Evolutionary conservation across 2,113 vertebrate genomes (phyloP).

Genomic region (Narcine bancroftii): DNA sequence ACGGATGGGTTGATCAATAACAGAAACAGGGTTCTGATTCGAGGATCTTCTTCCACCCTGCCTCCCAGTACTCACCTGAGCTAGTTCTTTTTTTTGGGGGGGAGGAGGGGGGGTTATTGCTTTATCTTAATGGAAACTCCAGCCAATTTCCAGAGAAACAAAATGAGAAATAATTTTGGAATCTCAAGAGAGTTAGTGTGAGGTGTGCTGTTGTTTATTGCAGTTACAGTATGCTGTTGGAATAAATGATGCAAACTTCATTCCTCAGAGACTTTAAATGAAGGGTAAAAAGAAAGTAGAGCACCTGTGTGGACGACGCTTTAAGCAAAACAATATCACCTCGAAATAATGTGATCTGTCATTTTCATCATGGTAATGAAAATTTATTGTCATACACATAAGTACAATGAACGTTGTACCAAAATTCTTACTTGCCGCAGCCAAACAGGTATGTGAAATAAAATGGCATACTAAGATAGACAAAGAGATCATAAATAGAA

Average conservation of each 20-base stretch:
- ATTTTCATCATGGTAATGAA: background rate
- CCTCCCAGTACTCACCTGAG: background rate
- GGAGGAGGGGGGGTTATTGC: too few relatives aligned
- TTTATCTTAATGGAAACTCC: too few relatives aligned
- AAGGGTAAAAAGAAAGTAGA: background rate
- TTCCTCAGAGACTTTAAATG: background rate
- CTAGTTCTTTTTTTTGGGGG: background rate
- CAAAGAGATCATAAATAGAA: too few relatives aligned
- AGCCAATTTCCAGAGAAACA: background rate
- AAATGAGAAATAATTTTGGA: background rate
- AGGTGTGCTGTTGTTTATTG: background rate
- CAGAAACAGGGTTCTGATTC: too few relatives aligned
- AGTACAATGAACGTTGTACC: too few relatives aligned
- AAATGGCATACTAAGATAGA: too few relatives aligned
- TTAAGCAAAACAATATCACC: conserved; percentile 20
- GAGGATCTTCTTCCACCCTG: too few relatives aligned
- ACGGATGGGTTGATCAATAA: background rate
- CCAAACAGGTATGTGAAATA: too few relatives aligned
- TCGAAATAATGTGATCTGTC: background rate
- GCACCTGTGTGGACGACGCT: background rate
- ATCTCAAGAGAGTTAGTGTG: background rate
- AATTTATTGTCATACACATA: too few relatives aligned
- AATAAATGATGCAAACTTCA: background rate
- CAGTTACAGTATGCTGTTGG: background rate
- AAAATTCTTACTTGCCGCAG: too few relatives aligned